These are phyloP conservation scores for Agrenia bidenticulata DNA, from an alignment of 2,888 invertebrate species.

Conservation along the genomic window DNA sequence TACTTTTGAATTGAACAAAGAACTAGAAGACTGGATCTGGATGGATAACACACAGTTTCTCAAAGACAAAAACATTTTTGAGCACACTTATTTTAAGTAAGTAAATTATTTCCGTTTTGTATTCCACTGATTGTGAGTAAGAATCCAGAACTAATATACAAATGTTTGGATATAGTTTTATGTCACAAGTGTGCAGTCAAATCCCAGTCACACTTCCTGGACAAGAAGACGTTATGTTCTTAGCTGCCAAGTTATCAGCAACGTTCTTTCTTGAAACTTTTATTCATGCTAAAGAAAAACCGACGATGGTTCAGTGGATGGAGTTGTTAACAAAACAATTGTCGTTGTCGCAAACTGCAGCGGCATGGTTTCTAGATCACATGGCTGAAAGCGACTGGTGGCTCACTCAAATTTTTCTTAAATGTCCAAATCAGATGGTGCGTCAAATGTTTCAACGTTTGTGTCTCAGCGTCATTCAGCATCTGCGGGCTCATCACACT, in stretches of 20 bases:
- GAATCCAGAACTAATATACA: constrained; percentile 11
- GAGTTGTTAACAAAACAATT: constrained; percentile 92
- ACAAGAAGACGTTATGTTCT: constrained; percentile 75
- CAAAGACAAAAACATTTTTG: constrained; percentile 92
- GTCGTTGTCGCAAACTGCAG: constrained; percentile 83
- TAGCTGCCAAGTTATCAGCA: constrained; percentile 83
- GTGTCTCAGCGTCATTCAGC: constrained; percentile 90
- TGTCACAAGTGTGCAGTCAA: constrained; percentile 94
- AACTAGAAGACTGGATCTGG: constrained; percentile 94
- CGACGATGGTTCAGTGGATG: constrained; percentile 96
- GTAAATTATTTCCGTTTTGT: too few relatives aligned
- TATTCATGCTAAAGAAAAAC: constrained; percentile 96
- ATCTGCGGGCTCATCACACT: constrained; percentile 69
- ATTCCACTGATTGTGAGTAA: not conserved
- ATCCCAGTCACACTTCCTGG: constrained; percentile 85
- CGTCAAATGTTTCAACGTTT: constrained; percentile 94
- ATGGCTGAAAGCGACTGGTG: constrained; percentile 95
- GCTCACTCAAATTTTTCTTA: constrained; percentile 81
- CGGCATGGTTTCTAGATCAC: constrained; percentile 88
- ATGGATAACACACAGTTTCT: constrained; percentile 94
- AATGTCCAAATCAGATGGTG: constrained; percentile 96
- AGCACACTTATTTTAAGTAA: constrained; percentile 91
- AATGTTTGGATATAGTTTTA: constrained; percentile 69
- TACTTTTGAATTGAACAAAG: constrained; percentile 68
- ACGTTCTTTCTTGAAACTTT: constrained; percentile 95